Base-by-base conservation (phyloP, 2,888 invertebrate genomes). In the Diachrysia chrysitis region DNA sequence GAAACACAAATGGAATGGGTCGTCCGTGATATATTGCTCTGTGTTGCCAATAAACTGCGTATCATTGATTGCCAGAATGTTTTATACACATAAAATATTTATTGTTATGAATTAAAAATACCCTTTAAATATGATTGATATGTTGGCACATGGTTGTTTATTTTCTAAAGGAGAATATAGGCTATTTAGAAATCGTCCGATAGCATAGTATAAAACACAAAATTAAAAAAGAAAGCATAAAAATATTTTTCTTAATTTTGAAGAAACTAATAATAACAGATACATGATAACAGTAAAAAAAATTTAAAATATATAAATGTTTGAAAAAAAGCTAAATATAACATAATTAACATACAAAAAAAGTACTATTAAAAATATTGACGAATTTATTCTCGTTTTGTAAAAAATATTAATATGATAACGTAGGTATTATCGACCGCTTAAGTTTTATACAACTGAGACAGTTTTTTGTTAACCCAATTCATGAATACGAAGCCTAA, bases 1-100 rank as follows among this genome's bases (percentile, higher is more conserved):
- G 76, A 74, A 78, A 77, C 68, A 69, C 66, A 83, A 83, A 83
- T 78, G 76, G 69, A 76, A 78, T 69, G 74, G 71, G 60, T 77
- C 67, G 71, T 72, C 74, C 71, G 68, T 83, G 82, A 83, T 83
- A 68, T 81, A 84, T 80, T 58, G 77, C 55, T 7, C 63, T 57
- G 61, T 72, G 71, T 62, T 63, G 69, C 70, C 75, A 77, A 67
- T 79, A 83, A 77, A 76, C 76, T 79, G 71, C 76, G 67, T 75
- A 78, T 78, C 83, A 81, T 78, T 76, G 67, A 78, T 76, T 73
- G 72, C 71, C 76, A 73, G 68, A 62, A 76, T 78, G 69, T 76
- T 70, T 72, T 51, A 64, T 64, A 71, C 63, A 71, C 46, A 58
- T 64, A n/a, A n/a, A n/a, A n/a, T n/a, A 65, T 79, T 72, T 69